Evolutionary conservation across 2,888 invertebrate genomes (phyloP).

Genomic region (Amblyjoppa fuscipennis): DNA sequence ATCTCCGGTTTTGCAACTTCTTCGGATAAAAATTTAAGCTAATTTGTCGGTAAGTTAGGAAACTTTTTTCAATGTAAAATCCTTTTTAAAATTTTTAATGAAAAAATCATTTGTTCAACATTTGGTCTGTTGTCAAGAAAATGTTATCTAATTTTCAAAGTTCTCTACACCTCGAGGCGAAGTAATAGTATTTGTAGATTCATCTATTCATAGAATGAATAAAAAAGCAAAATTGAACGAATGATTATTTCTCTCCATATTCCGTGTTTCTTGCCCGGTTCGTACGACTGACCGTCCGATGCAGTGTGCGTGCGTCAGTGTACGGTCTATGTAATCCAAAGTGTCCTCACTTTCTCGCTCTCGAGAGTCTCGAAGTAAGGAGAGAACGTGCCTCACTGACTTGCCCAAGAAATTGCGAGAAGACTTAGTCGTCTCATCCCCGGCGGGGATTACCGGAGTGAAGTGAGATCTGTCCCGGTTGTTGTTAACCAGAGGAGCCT

Average conservation of each 20-base stretch:
- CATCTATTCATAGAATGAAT: background rate
- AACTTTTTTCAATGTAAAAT: too few relatives aligned
- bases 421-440: conserved; percentile 70
- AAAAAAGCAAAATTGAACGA: background rate
- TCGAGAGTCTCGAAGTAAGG: conserved; percentile 42
- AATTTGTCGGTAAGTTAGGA: too few relatives aligned
- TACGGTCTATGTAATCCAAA: conserved; percentile 27
- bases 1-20: too few relatives aligned
- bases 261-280: background rate
- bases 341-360: conserved; percentile 51
- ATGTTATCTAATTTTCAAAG: background rate
- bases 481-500: conserved; percentile 80
- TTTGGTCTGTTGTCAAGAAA: too few relatives aligned
- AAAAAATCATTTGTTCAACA: too few relatives aligned
- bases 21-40: too few relatives aligned
- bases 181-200: background rate
- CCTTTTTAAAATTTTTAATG: too few relatives aligned
- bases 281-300: background rate
- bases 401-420: conserved; percentile 71
- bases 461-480: conserved; percentile 79
- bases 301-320: background rate
- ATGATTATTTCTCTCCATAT: background rate
- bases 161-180: background rate
- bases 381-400: conserved; percentile 70
- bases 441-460: conserved; percentile 75